Evolutionary conservation across 2,797 vertebrate genomes (phyloP).

Genomic region (Myiothlypis coronata): DNA sequence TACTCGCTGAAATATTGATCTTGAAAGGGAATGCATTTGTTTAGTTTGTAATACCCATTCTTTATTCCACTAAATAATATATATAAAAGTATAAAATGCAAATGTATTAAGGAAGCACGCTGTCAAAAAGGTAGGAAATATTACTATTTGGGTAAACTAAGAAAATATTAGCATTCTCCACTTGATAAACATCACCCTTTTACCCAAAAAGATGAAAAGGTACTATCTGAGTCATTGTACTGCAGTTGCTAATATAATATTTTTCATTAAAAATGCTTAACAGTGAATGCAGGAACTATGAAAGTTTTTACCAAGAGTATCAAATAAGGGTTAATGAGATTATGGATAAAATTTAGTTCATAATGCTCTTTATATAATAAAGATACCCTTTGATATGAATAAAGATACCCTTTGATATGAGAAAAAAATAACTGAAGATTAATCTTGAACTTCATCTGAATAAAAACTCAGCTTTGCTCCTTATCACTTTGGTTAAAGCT

Average conservation of each 20-base stretch:
- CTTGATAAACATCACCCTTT: neutral
- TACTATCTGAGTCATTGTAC: neutral
- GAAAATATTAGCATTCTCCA: neutral
- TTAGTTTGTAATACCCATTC: neutral
- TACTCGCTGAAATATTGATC: neutral
- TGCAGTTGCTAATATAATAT: neutral
- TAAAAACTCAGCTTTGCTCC: neutral
- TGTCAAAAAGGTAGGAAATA: neutral
- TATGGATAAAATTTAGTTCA: neutral
- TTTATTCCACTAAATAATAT: neutral
- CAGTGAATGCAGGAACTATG: neutral
- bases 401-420: neutral
- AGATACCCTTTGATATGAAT: neutral
- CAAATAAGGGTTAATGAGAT: constrained; percentile 23
- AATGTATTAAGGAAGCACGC: neutral
- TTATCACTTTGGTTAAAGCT: neutral
- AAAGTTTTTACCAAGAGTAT: neutral
- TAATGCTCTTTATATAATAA: neutral
- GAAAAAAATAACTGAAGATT: neutral
- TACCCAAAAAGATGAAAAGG: neutral
- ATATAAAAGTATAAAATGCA: neutral
- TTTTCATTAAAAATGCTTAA: neutral
- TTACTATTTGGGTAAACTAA: neutral
- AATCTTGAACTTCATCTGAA: neutral
- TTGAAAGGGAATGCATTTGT: neutral